Evolutionary conservation across 2,888 invertebrate species (phyloP).

Genomic region (Clanis bilineata): DNA sequence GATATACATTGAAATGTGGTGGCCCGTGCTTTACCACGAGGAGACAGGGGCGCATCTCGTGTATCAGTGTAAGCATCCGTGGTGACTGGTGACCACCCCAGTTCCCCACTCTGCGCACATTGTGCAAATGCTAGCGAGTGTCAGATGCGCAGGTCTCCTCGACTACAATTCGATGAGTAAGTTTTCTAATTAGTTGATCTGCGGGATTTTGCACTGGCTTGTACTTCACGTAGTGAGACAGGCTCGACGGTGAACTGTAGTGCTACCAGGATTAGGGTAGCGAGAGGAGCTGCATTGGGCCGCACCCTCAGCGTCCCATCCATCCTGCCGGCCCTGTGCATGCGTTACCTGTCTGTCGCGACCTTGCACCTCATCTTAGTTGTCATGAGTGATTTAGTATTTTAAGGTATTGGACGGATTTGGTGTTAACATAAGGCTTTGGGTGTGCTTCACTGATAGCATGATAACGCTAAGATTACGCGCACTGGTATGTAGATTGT

Average conservation of each 20-base stretch:
- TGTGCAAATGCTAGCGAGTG: background rate
- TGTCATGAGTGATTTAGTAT: background rate
- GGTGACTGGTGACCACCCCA: background rate
- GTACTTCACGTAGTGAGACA: background rate
- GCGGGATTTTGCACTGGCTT: constrained; percentile 10
- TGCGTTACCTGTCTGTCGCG: background rate
- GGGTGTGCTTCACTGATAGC: constrained; percentile 10
- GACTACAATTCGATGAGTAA: background rate
- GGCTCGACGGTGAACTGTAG: too few species aligned
- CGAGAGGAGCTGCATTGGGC: background rate
- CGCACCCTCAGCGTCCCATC: background rate
- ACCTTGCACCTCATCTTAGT: constrained; percentile 7
- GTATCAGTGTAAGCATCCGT: background rate
- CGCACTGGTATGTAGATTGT: background rate
- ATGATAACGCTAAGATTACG: background rate
- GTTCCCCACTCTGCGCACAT: background rate
- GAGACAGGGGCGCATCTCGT: constrained; percentile 4
- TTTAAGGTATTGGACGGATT: constrained; percentile 1
- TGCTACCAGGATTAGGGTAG: background rate
- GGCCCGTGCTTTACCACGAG: constrained; percentile 1
- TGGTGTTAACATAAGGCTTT: constrained; percentile 11
- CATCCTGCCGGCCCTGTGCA: constrained; percentile 5
- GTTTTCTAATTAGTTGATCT: background rate
- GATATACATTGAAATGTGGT: background rate
- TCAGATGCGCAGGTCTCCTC: constrained; percentile 5